Evolutionary conservation across 35 echinoderm and acorn worm species (phyloP), one percentile per base, ranked within the genome.

Genomic region (Nesometra sesokonis): DNA sequence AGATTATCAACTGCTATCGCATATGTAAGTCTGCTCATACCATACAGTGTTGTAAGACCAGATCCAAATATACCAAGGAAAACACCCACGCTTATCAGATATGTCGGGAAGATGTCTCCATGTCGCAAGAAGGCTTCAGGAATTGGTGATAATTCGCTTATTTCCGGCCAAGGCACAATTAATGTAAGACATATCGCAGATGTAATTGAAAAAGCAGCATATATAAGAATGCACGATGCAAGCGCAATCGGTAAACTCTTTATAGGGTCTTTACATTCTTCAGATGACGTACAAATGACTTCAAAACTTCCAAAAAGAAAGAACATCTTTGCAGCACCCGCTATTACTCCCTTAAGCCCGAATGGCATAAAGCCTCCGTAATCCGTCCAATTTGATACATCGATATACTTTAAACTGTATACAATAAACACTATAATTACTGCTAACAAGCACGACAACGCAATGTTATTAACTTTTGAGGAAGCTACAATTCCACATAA

Each of bases 321-420:
- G 35, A 88, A 92, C 0, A 87, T 13, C 5, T 52, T 88, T 0
- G 91, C 86, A 39, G 86, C 91, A 4, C 91, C 91, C 19, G 91
- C 36, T 15, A 94, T 81, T 3, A 94, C 82, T 19, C 93, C 93
- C 4, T 32, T n/a, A 30, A 94, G 78, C 0, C 93, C 93, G 33
- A 35, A 79, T 11, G 93, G 93, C 33, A 90, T 57, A n/a, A 84
- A 94, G 0, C 93, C 93, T 0, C 91, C 91, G 31, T 87, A 81
- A 13, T 84, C 32, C 0, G 80, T 91, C n/a, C 90, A 85, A 37
- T 88, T 85, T 17, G 39, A 46, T 29, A 88, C 85, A 78, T 94
- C 89, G 8, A 82, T 82, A 37, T 87, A 87, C 34, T 84, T 47
- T 52, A 94, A 91, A 19, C 84, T 86, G 3, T 87, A 77, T 29